Percentiles rank a stretch among this genome's conserved stretches.
Evolutionary conservation across 2,888 invertebrate genomes (phyloP).

Genomic region (Papilio elwesi): DNA sequence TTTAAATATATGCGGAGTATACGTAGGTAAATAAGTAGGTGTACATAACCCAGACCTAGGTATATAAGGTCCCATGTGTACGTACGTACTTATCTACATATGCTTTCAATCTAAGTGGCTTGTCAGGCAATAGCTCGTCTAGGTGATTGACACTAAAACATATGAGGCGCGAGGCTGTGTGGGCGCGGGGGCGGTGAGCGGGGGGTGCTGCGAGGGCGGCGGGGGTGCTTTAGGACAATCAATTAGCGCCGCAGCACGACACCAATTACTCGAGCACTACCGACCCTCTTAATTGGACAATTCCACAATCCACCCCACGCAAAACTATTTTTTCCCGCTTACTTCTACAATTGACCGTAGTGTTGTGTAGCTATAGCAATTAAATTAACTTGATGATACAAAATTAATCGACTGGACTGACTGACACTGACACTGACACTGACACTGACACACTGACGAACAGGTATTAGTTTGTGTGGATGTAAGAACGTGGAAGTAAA

Average conservation of each 20-base stretch:
- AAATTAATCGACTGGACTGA: background rate
- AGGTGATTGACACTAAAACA: background rate
- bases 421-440: background rate
- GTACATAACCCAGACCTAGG: too few relatives aligned
- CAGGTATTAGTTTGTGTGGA: too few relatives aligned
- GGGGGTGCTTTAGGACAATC: constrained; percentile 40
- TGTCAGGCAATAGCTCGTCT: background rate
- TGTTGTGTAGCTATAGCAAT: background rate
- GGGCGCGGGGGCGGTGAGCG: background rate
- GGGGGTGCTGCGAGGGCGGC: background rate
- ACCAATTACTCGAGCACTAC: constrained; percentile 44
- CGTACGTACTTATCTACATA: too few relatives aligned
- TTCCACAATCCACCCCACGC: constrained; percentile 37
- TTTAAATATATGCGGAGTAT: too few relatives aligned
- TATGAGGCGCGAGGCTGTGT: background rate
- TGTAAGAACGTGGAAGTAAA: too few relatives aligned
- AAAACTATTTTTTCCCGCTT: background rate
- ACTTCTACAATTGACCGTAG: background rate
- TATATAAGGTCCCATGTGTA: too few relatives aligned
- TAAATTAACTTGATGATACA: background rate
- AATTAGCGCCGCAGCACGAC: constrained; percentile 43
- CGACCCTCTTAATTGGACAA: constrained; percentile 50
- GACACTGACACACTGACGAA: too few relatives aligned
- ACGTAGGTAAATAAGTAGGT: too few relatives aligned
- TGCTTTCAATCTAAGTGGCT: background rate